phyloP scores from a whole-genome alignment of 2,113 vertebrate genomes.

The Tympanuchus pallidicinctus region DNA sequence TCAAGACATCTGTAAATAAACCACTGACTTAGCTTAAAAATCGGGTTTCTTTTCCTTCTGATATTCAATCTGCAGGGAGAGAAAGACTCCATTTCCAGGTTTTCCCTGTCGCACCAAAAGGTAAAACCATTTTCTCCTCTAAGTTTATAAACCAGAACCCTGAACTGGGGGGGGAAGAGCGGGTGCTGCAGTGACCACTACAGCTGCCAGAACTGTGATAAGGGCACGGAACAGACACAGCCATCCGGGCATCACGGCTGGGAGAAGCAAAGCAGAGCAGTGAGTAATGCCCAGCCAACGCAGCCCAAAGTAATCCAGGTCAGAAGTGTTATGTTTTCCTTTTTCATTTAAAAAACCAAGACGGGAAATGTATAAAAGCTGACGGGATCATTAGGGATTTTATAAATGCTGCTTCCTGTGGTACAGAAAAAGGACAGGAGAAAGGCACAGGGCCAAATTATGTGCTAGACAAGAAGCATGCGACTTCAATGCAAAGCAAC shows the following conservation, averaged over 20 bases:
- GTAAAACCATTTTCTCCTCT: neutral
- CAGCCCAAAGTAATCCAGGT: neutral
- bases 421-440: slow-evolving; percentile 56
- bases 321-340: slow-evolving; percentile 29
- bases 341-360: slow-evolving; percentile 40
- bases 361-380: slow-evolving; percentile 70
- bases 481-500: neutral
- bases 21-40: neutral
- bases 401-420: slow-evolving; percentile 68
- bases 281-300: neutral
- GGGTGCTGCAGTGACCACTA: neutral
- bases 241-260: neutral
- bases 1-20: neutral
- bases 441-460: slow-evolving; percentile 17
- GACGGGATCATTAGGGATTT: slow-evolving; percentile 64
- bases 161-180: neutral
- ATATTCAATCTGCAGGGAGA: neutral
- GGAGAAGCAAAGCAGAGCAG: neutral
- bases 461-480: neutral
- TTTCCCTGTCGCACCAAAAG: neutral
- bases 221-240: neutral
- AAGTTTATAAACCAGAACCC: neutral
- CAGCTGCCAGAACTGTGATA: neutral
- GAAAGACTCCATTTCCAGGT: neutral
- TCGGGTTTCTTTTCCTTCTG: neutral